phyloP scores from a whole-genome alignment of 2,888 invertebrate genomes.

The Keiferia lycopersicella region DNA sequence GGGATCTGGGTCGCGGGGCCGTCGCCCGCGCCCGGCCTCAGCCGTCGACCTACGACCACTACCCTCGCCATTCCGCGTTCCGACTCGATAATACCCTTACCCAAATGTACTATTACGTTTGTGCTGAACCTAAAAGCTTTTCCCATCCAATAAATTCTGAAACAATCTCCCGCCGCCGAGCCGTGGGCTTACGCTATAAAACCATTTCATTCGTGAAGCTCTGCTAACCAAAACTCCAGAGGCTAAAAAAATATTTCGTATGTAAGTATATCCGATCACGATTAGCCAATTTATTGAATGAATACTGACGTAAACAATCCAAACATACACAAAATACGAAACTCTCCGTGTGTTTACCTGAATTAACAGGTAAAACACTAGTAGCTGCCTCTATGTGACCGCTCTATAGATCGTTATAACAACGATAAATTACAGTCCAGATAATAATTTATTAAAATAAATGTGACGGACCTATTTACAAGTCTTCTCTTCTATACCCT shows the following conservation, averaged over 20 bases:
- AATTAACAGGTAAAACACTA: not conserved
- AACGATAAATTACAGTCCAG: too few relatives aligned
- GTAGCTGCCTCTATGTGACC: not conserved
- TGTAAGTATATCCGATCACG: not conserved
- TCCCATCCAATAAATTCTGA: not conserved
- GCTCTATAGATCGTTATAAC: too few relatives aligned
- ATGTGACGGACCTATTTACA: too few relatives aligned
- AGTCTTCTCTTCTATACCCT: too few relatives aligned
- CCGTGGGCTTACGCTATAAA: not conserved
- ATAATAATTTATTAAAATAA: too few relatives aligned
- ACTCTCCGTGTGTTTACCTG: not conserved
- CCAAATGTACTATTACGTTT: conserved; percentile 25
- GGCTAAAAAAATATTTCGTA: not conserved
- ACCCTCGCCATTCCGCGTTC: conserved; percentile 52
- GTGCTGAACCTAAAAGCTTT: conserved; percentile 17
- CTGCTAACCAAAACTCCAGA: not conserved
- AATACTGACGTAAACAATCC: not conserved
- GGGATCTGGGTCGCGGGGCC: conserved; percentile 74
- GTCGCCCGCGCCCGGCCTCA: conserved; percentile 69
- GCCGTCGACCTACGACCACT: conserved; percentile 58
- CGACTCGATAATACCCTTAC: conserved; percentile 29
- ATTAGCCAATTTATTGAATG: not conserved
- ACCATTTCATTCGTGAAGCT: not conserved
- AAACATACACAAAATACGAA: not conserved
- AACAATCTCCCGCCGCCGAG: not conserved